Base-by-base conservation (phyloP, 2,113 vertebrate species). In the Centrocercus urophasianus region DNA sequence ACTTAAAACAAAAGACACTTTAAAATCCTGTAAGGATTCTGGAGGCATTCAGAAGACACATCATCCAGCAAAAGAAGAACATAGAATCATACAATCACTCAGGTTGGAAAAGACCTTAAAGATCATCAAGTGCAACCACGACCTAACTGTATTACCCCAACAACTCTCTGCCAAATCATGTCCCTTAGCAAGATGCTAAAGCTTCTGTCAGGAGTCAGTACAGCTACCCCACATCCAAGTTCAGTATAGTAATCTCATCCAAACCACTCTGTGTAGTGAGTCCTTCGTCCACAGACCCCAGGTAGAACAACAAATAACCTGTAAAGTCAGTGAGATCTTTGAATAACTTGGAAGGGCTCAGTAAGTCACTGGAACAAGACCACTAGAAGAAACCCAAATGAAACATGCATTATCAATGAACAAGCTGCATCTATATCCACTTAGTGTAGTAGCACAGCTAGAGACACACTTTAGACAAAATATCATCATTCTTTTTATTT, bases 291-390 rank as follows among this genome's bases (percentile, higher is more conserved):
- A 94, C 74, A 81, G 64, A 80, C 79, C 91, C 71, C 92, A 95
- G 64, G 8, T 86, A 57, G 90, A 95, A 96, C 86, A 96, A 90
- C 54, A 97, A 96, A 3, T 92, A 95, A 72, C 60, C 94, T 69
- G 77, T 76, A 95, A 97, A 86, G 77, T 95, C 72, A 93, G 86
- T 34, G 32, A 96, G 56, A 87, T 89, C 77, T 88, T 96, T 96
- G 0, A 2, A 72, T 96, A 89, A 73, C 89, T 94, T 97, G 40
- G 93, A 52, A 27, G 21, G 50, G 7, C 50, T 73, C 30, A 61
- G 79, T 20, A 80, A 79, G 45, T 6, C 52, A 45, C 5, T 80
- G 28, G 42, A 88, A 86, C 28, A 60, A 83, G 63, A 30, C 86
- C 54, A 71, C 67, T 63, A 76, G 69, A 88, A 85, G 21, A 27